These are phyloP conservation scores for Formicarius rufipectus DNA, from an alignment of 2,113 vertebrate species.

Conservation along the genomic window DNA sequence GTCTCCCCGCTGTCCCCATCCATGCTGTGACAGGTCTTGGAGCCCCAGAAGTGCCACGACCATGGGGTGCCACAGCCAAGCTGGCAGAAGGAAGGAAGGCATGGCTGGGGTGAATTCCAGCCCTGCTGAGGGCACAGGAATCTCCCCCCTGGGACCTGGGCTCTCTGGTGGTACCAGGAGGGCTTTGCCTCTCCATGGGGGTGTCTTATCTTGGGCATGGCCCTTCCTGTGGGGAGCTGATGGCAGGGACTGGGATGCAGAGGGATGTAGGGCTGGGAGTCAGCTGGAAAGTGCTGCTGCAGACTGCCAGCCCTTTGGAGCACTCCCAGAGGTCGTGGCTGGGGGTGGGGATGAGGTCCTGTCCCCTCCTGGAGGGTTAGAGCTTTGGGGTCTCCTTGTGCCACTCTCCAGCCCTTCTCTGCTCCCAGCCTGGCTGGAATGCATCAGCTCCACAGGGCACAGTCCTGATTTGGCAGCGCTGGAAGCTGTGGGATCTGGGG, in stretches of 20 bases:
- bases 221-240: background rate
- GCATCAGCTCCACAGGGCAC: background rate
- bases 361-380: background rate
- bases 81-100: background rate
- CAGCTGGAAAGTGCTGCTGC: fast-evolving
- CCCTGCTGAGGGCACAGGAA: background rate
- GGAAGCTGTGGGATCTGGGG: background rate
- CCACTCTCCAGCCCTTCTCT: background rate
- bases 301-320: background rate
- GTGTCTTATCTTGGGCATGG: background rate
- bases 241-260: background rate
- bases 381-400: background rate
- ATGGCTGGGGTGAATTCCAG: background rate
- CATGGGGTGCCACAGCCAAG: background rate
- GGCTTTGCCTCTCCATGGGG: background rate
- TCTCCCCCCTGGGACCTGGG: fast-evolving
- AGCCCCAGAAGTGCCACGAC: background rate
- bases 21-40: fast-evolving
- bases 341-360: background rate
- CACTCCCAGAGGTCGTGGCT: fast-evolving
- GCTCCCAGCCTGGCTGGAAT: background rate
- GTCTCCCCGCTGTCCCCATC: background rate
- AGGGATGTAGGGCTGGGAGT: background rate
- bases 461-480: background rate
- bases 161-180: background rate